A percentile compares a stretch with the other conserved stretches of the same genome.
phyloP scores from a whole-genome alignment of 1,140 invertebrate species.

The Drosophila watanabei region DNA sequence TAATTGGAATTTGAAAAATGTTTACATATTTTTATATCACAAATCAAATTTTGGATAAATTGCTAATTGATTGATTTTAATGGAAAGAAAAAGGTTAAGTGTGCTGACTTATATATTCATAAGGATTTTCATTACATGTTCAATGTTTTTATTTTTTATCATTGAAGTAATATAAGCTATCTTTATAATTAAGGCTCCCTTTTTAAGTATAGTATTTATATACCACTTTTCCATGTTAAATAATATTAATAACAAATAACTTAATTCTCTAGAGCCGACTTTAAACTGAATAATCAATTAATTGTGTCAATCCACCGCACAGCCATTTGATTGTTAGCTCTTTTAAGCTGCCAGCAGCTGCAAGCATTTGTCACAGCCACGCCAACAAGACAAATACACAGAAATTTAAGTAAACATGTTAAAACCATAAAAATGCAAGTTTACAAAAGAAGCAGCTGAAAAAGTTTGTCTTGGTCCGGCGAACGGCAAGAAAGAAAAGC shows the following conservation, averaged over 20 bases:
- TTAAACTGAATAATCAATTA: background rate
- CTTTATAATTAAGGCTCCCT: no score
- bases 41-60: no score
- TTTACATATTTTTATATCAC: background rate
- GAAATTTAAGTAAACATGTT: conserved; percentile 83
- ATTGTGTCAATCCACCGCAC: conserved; percentile 1
- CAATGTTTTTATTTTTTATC: no score
- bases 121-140: no score
- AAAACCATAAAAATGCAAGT: conserved; percentile 79
- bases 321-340: conserved; percentile 10
- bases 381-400: conserved; percentile 79
- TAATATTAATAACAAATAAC: background rate
- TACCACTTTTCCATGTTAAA: no score
- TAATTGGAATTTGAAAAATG: background rate
- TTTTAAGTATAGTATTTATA: no score
- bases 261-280: no score
- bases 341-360: conserved; percentile 9
- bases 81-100: no score
- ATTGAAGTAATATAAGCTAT: no score
- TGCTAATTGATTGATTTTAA: no score
- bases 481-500: conserved; percentile 42
- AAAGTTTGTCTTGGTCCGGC: conserved; percentile 40
- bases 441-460: conserved; percentile 51
- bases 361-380: conserved; percentile 74
- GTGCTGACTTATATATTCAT: no score